Evolutionary conservation across 2,113 vertebrate species (phyloP), one percentile per base, ranked within the genome.

Genomic region (Platichthys flesus): DNA sequence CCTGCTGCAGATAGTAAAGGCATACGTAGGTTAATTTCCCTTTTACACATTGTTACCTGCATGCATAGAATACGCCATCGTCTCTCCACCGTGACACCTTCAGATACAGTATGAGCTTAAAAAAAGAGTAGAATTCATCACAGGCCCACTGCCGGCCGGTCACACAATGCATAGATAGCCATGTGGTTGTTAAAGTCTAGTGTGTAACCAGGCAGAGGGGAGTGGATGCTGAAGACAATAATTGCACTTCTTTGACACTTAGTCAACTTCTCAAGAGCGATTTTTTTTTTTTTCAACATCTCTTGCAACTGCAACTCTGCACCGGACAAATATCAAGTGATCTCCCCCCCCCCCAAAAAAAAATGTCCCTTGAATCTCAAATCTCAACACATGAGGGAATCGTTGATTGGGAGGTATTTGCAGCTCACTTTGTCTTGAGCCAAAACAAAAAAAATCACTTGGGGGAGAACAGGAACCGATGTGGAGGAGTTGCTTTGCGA

Each of bases 401-500:
- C 4, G 9, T 77, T 81, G 81, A 88, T 62, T 79, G 79, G 88
- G 85, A 78, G 78, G 77, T 72, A 75, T 24, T 70, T 58, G 77
- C n/a, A 37, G 73, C 88, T 85, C 62, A 0, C 35, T 35, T 82
- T n/a, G 1, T 40, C 35, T 21, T 35, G 74, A 84, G 69, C 71
- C 18, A 37, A 28, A 51, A 12, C 16, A 75, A 9, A 37, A 28
- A 28, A 55, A 87, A 86, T 90, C 87, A 89, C 89, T 83, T 81
- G 64, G 79, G 88, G 87, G 77, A 90, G 73, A 74, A 84, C 85
- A 88, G 77, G 82, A 90, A 87, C 76, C 55, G 71, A 85, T 69
- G 73, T 45, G 71, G 67, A 86, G 73, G 84, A 82, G 74, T 57
- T 31, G 59, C 74, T 82, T 14, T 78, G 67, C 37, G 35, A 37